A percentile compares a stretch with the other conserved stretches of the same genome.
These are phyloP conservation scores for Subacronicta megacephala DNA, from an alignment of 2,888 invertebrate species.

Conservation along the genomic window DNA sequence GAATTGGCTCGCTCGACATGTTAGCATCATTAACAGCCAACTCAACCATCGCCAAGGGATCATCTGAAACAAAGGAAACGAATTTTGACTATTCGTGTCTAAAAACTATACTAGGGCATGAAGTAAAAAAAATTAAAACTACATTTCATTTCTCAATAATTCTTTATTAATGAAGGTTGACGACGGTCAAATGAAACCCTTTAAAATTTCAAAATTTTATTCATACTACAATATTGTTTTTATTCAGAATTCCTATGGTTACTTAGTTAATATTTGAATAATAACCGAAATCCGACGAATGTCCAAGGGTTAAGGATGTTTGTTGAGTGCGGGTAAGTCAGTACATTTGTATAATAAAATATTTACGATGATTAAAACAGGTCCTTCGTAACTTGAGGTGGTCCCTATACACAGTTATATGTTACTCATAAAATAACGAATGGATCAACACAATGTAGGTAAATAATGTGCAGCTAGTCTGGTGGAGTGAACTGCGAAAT, in stretches of 20 bases:
- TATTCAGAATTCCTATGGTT: constrained; percentile 49
- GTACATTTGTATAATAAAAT: constrained; percentile 40
- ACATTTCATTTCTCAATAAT: constrained; percentile 80
- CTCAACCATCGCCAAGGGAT: constrained; percentile 69
- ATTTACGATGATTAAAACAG: constrained; percentile 31
- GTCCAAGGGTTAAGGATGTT: constrained; percentile 66
- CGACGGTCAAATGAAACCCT: constrained; percentile 87
- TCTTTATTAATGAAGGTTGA: constrained; percentile 86
- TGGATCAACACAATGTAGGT: not conserved
- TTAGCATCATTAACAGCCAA: constrained; percentile 66
- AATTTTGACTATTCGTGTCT: constrained; percentile 64
- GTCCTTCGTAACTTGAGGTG: constrained; percentile 10
- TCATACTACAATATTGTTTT: constrained; percentile 68
- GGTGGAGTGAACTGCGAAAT: too few relatives aligned
- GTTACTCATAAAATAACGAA: not conserved
- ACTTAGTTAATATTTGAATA: constrained; percentile 51
- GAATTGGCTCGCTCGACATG: constrained; percentile 77
- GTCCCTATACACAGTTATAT: constrained; percentile 3
- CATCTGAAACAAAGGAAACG: constrained; percentile 87
- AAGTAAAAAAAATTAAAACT: constrained; percentile 82
- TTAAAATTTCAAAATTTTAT: constrained; percentile 80
- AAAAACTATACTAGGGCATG: constrained; percentile 48
- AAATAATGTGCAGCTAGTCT: too few relatives aligned
- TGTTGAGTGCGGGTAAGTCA: constrained; percentile 55
- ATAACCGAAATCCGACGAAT: constrained; percentile 42